phyloP scores from a whole-genome alignment of 2,113 vertebrate genomes.

The Lophotis ruficrista region DNA sequence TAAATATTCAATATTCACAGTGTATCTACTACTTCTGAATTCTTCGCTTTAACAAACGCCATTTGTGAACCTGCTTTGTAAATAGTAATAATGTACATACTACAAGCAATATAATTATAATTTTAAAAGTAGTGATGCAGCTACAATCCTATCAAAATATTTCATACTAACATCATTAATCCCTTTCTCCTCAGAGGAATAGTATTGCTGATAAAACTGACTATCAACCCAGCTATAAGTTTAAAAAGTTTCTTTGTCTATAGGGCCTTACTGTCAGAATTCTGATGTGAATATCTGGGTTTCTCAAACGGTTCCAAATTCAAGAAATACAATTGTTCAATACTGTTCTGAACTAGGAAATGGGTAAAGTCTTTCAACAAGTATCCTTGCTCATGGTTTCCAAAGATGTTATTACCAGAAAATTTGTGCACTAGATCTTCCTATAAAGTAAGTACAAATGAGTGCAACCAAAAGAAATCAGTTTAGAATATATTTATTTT shows the following conservation, averaged over 20 bases:
- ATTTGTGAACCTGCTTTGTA: background rate
- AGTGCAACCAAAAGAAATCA: background rate
- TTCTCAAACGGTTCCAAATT: background rate
- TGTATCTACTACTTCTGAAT: background rate
- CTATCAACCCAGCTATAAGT: background rate
- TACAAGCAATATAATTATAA: background rate
- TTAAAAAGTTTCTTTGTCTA: background rate
- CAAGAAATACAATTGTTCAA: background rate
- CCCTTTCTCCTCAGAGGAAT: background rate
- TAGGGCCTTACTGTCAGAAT: background rate
- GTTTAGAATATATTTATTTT: background rate
- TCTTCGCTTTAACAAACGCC: background rate
- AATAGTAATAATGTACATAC: background rate
- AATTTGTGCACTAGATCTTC: background rate
- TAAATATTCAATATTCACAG: background rate
- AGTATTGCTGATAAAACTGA: background rate
- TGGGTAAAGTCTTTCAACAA: background rate
- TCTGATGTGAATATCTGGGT: background rate
- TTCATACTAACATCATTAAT: background rate
- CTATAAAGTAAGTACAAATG: background rate
- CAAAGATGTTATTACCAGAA: background rate
- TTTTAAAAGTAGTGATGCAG: background rate
- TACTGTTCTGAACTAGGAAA: background rate
- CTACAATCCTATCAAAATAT: background rate
- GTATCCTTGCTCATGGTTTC: background rate